Conservation (phyloP, 2,797 vertebrate species). For the Emys orbicularis region DNA sequence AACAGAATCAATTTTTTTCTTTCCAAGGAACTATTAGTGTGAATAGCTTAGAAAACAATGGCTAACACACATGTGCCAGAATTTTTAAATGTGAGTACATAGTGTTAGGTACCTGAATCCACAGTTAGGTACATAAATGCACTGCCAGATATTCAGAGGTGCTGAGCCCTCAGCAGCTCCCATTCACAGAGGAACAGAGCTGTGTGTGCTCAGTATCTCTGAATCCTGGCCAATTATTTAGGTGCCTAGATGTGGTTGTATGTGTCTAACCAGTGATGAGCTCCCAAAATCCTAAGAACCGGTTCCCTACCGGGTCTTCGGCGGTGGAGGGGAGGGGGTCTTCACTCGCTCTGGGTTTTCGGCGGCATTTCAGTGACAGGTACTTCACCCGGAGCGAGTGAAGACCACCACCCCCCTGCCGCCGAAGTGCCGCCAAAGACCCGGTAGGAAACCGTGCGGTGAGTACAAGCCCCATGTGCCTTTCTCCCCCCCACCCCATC, state of each 20-base stretch:
- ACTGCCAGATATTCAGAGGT: background rate
- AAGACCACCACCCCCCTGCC: no score
- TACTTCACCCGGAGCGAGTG: no score
- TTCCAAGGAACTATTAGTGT: background rate
- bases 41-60: background rate
- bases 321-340: no score
- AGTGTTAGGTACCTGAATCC: background rate
- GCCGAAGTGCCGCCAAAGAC: no score
- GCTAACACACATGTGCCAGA: background rate
- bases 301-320: no score
- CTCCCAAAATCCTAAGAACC: no score
- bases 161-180: background rate
- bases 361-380: no score
- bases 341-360: no score
- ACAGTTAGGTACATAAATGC: background rate
- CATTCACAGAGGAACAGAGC: background rate
- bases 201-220: background rate
- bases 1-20: background rate
- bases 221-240: background rate
- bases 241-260: background rate
- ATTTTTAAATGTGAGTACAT: background rate
- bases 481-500: no score
- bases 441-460: no score
- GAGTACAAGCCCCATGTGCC: no score
- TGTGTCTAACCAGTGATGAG: background rate